Conservation (phyloP, 2,113 vertebrate genomes). For the Campylorhamphus procurvoides region DNA sequence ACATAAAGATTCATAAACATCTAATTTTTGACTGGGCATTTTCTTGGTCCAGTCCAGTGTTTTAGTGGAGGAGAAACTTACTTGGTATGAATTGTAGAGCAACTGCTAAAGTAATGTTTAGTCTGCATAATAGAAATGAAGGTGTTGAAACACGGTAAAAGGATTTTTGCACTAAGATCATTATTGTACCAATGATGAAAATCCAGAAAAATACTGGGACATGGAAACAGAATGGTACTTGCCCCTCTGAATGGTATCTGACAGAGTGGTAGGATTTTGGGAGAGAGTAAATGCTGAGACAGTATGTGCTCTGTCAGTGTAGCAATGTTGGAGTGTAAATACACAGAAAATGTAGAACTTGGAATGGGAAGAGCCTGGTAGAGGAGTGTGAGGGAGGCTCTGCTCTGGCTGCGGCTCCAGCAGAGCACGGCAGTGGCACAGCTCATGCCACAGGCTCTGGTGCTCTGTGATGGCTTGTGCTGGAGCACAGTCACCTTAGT, state of each 20-base stretch:
- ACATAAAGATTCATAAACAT: background rate
- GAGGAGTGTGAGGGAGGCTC: background rate
- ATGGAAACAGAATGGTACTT: background rate
- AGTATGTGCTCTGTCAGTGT: rapidly evolving
- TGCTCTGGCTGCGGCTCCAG: rapidly evolving
- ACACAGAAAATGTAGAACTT: rapidly evolving
- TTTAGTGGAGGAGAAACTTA: background rate
- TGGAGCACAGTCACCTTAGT: background rate
- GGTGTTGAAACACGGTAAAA: background rate
- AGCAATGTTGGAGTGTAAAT: background rate
- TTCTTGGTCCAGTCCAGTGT: background rate
- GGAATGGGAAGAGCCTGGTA: background rate
- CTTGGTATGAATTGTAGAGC: background rate
- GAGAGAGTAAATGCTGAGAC: background rate
- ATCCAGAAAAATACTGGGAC: background rate
- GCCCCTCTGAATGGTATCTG: background rate
- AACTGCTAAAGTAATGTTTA: background rate
- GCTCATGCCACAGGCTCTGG: background rate
- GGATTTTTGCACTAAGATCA: background rate
- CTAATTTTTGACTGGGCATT: background rate
- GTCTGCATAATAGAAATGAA: background rate
- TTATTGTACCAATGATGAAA: background rate
- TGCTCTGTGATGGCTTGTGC: background rate
- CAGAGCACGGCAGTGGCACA: rapidly evolving
- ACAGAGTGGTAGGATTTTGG: background rate